Conservation (phyloP, 2,888 invertebrate genomes). For the Drosophila sordidapex region DNA sequence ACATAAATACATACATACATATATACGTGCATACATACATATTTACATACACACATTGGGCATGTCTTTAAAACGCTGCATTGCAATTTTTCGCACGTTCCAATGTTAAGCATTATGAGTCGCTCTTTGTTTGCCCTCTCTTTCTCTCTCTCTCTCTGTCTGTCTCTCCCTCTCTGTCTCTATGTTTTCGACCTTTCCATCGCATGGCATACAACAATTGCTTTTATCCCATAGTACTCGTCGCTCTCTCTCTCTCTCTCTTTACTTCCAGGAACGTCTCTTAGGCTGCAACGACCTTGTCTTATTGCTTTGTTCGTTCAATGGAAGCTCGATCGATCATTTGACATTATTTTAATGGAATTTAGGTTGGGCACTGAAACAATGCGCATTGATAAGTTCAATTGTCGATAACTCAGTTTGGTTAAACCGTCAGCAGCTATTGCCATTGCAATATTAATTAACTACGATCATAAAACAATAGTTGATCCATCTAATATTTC, state of each 20-base stretch:
- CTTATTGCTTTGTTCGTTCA: conserved; percentile 51
- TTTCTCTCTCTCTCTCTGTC: not conserved
- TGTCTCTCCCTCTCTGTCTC: not conserved
- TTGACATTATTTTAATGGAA: conserved; percentile 67
- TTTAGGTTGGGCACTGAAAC: conserved; percentile 65
- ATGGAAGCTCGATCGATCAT: conserved; percentile 63
- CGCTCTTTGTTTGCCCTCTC: conserved; percentile 9
- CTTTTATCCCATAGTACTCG: conserved; percentile 3
- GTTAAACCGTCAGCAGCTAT: conserved; percentile 44
- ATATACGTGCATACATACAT: not conserved
- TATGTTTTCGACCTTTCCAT: conserved; percentile 34
- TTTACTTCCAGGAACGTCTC: conserved; percentile 25
- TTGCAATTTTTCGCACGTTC: conserved; percentile 72
- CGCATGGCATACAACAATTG: not conserved
- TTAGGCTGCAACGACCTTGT: conserved; percentile 68
- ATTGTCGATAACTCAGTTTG: conserved; percentile 39
- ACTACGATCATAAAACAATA: conserved; percentile 18
- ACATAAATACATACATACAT: not conserved
- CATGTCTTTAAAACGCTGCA: conserved; percentile 38
- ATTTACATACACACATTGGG: not conserved
- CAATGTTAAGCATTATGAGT: conserved; percentile 24
- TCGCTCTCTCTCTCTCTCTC: conserved; percentile 13
- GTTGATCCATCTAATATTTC: conserved; percentile 29
- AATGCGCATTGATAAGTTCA: conserved; percentile 48
- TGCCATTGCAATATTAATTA: conserved; percentile 25